phyloP scores from a whole-genome alignment of 1,140 invertebrate genomes.

The Aphelenchoides avenae region DNA sequence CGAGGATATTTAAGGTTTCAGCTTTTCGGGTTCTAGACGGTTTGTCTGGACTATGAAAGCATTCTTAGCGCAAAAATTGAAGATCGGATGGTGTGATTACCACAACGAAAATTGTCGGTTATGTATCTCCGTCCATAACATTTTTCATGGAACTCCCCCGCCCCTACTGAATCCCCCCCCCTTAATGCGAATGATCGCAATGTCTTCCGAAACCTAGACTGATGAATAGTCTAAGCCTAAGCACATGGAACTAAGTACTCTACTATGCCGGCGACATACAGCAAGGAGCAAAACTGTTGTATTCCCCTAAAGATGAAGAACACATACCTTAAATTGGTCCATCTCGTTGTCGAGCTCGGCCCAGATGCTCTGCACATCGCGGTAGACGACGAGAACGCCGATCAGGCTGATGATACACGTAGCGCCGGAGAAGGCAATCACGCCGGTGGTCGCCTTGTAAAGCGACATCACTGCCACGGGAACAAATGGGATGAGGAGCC shows the following conservation, averaged over 20 bases:
- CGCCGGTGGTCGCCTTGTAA: constrained; percentile 41
- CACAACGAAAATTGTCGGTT: too few relatives aligned
- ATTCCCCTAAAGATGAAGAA: too few relatives aligned
- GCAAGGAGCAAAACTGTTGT: constrained; percentile 23
- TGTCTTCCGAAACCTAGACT: not conserved
- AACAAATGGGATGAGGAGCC: too few relatives aligned
- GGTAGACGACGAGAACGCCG: constrained; percentile 43
- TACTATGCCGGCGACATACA: not conserved
- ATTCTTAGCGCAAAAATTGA: too few relatives aligned
- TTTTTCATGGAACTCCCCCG: not conserved
- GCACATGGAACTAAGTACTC: constrained; percentile 3
- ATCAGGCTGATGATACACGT: constrained; percentile 47
- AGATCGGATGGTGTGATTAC: too few relatives aligned
- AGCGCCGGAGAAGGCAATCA: constrained; percentile 42
- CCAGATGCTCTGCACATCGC: too few relatives aligned
- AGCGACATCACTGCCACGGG: constrained; percentile 45
- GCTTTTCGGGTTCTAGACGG: too few relatives aligned
- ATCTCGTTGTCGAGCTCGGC: too few relatives aligned
- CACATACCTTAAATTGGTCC: too few relatives aligned
- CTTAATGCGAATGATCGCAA: not conserved
- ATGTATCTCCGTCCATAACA: too few relatives aligned
- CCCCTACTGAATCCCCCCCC: not conserved
- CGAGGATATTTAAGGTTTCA: too few relatives aligned
- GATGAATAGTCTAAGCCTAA: not conserved
- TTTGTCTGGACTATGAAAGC: too few relatives aligned